Conservation (phyloP, 2,113 vertebrate species). For the Tetrax tetrax region DNA sequence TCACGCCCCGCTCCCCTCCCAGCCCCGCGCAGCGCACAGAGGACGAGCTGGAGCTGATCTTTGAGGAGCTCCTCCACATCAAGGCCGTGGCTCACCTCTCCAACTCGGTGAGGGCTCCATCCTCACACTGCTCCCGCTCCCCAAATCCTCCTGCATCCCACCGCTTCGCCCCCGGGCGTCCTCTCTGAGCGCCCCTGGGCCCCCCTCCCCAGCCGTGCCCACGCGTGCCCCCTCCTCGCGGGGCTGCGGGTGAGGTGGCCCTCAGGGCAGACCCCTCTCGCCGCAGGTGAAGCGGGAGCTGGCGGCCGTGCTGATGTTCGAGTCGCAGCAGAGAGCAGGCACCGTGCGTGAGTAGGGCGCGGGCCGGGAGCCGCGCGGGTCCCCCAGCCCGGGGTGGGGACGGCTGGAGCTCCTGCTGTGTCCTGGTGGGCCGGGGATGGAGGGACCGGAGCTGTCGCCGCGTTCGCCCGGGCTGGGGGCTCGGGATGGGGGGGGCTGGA, state of each 20-base stretch:
- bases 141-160: background rate
- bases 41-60: constrained; percentile 94
- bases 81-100: constrained; percentile 94
- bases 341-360: constrained; percentile 87
- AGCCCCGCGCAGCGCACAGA: constrained; percentile 89
- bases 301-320: constrained; percentile 90
- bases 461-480: too few species aligned
- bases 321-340: constrained; percentile 88
- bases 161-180: background rate
- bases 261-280: background rate
- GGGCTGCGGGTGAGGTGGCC: background rate
- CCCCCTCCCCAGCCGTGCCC: background rate
- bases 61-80: constrained; percentile 93
- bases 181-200: background rate
- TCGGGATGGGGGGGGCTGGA: too few species aligned
- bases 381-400: background rate
- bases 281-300: constrained; percentile 90
- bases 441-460: too few species aligned
- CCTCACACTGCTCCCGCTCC: background rate
- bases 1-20: background rate
- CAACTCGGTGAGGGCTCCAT: constrained; percentile 80
- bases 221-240: background rate
- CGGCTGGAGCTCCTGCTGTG: background rate
- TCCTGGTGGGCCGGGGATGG: background rate
- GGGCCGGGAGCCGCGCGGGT: background rate